Evolutionary conservation across 1,140 invertebrate genomes (phyloP).

Genomic region (Acyrthosiphon pisum): DNA sequence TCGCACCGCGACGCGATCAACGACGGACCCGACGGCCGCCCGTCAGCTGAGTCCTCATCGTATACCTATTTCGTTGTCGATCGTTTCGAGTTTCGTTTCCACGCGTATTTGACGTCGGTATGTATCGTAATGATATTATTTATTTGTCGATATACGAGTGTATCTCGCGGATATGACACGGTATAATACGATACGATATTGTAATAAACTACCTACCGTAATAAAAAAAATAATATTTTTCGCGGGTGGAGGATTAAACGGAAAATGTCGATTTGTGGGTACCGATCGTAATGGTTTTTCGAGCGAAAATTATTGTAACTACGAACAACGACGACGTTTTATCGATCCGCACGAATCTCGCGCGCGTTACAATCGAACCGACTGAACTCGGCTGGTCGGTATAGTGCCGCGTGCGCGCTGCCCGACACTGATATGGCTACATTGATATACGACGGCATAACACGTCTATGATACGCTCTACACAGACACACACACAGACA

Average conservation of each 20-base stretch:
- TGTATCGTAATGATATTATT: not conserved
- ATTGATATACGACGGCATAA: not conserved
- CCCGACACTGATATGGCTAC: not conserved
- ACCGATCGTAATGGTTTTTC: not conserved
- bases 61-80: not conserved
- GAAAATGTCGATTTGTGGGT: not conserved
- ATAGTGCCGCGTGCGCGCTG: not conserved
- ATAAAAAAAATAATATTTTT: too few relatives aligned
- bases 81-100: not conserved
- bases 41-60: not conserved
- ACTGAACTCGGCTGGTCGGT: conserved; percentile 16
- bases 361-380: not conserved
- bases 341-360: not conserved
- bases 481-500: not conserved
- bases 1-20: not conserved
- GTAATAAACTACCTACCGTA: too few relatives aligned
- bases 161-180: too few relatives aligned
- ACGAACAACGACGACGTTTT: not conserved
- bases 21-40: not conserved
- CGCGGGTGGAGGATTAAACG: too few relatives aligned
- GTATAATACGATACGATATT: too few relatives aligned
- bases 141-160: too few relatives aligned
- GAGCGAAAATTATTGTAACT: not conserved
- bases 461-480: not conserved
- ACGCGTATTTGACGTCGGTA: not conserved